A percentile compares a stretch with the other conserved stretches of the same genome.
phyloP scores from a whole-genome alignment of 2,113 vertebrate species.

The Microcebus griseorufus region DNA sequence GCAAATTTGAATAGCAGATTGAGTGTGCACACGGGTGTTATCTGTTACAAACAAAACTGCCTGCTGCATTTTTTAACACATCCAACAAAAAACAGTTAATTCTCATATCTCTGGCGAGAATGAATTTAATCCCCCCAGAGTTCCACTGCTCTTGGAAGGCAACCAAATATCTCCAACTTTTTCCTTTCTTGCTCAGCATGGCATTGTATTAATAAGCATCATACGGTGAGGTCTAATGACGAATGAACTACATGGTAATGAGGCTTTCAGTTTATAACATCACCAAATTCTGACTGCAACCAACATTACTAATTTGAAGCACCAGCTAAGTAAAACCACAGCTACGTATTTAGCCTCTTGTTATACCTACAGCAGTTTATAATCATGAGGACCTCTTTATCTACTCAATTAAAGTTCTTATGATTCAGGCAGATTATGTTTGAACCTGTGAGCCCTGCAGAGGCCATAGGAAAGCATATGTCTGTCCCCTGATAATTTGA shows the following conservation, averaged over 20 bases:
- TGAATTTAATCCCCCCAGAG: constrained; percentile 87
- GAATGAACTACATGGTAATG: constrained; percentile 85
- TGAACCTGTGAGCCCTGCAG: constrained; percentile 80
- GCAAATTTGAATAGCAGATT: constrained; percentile 81
- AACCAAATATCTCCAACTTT: constrained; percentile 87
- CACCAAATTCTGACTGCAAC: constrained; percentile 91
- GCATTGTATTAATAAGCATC: constrained; percentile 86
- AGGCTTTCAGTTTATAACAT: constrained; percentile 86
- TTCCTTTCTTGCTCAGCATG: constrained; percentile 84
- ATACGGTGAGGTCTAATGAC: constrained; percentile 87
- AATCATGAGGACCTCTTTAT: constrained; percentile 92
- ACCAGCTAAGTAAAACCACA: constrained; percentile 93
- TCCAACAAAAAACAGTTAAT: constrained; percentile 80
- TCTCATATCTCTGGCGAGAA: constrained; percentile 83
- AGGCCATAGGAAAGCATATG: constrained; percentile 71
- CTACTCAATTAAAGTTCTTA: constrained; percentile 89
- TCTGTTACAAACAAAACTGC: constrained; percentile 72
- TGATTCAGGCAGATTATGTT: constrained; percentile 83
- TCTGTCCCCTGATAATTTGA: constrained; percentile 67
- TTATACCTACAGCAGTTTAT: constrained; percentile 91
- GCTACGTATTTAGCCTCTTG: constrained; percentile 93
- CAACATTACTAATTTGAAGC: constrained; percentile 93
- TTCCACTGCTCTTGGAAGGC: constrained; percentile 86
- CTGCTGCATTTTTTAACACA: constrained; percentile 59
- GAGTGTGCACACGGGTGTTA: constrained; percentile 67